Evolutionary conservation across 2,888 invertebrate genomes (phyloP).

Genomic region (Scaptomyza polygonia): DNA sequence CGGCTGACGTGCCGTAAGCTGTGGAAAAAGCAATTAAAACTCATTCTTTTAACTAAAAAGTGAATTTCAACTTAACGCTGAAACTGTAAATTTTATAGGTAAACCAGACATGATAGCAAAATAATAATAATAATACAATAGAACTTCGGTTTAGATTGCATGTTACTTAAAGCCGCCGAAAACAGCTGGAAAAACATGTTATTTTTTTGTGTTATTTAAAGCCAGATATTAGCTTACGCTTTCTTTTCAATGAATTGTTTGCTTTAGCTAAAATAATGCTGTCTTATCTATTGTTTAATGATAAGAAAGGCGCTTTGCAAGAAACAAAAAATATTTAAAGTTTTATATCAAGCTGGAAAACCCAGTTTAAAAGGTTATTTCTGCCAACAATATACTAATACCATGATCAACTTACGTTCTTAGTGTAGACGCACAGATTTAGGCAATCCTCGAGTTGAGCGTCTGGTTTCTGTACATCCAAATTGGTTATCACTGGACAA

Average conservation of each 20-base stretch:
- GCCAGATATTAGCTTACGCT: neutral
- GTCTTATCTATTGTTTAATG: neutral
- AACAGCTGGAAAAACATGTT: conserved; percentile 1
- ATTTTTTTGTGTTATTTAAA: neutral
- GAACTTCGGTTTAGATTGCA: no score
- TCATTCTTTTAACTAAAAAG: no score
- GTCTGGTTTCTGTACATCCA: conserved; percentile 49
- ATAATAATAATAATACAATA: no score
- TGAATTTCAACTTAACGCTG: no score
- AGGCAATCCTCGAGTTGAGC: conserved; percentile 83
- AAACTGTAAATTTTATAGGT: no score
- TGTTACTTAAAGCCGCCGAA: neutral
- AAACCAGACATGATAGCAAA: no score
- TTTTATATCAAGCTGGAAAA: neutral
- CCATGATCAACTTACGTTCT: conserved; percentile 72
- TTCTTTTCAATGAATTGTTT: neutral
- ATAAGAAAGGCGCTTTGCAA: neutral
- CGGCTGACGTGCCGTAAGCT: conserved; percentile 79
- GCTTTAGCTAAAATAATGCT: neutral
- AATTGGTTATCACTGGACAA: conserved; percentile 80
- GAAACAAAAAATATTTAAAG: no score
- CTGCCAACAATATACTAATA: no score
- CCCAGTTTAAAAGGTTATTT: neutral
- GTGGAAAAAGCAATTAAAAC: neutral
- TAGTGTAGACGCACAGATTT: conserved; percentile 82